Conservation (phyloP, 2,888 invertebrate genomes). For the Heliconius hortense region DNA sequence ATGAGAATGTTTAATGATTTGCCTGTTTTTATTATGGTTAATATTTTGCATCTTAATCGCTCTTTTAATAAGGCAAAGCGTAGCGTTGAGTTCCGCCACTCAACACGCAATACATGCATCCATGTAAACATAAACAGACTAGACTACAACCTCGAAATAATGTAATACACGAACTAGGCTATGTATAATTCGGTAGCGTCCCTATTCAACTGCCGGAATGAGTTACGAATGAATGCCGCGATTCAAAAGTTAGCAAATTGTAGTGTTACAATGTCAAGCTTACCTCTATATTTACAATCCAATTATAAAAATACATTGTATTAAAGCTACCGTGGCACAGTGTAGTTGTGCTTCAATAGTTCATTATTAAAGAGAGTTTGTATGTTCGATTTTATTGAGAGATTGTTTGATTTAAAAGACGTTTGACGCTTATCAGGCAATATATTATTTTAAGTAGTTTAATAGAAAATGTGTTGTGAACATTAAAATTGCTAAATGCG, state of each 20-base stretch:
- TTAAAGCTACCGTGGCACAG: background rate
- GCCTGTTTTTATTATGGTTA: no score
- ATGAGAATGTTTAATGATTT: no score
- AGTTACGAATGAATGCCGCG: conserved; percentile 16
- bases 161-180: conserved; percentile 6
- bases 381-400: background rate
- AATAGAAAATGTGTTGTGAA: no score
- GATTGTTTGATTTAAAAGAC: no score
- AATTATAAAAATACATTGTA: conserved; percentile 12
- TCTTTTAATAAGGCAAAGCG: no score
- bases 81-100: no score
- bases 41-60: no score
- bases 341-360: background rate
- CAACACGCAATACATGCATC: no score
- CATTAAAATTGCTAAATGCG: no score
- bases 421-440: no score
- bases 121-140: background rate
- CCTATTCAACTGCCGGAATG: conserved; percentile 14
- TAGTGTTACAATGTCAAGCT: conserved; percentile 14
- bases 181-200: conserved; percentile 6
- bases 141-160: conserved; percentile 1
- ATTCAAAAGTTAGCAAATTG: conserved; percentile 14
- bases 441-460: no score
- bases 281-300: conserved; percentile 2
- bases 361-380: background rate